Base-by-base conservation (phyloP, 2,888 invertebrate species). In the Scaptomyza cyrtandrae region DNA sequence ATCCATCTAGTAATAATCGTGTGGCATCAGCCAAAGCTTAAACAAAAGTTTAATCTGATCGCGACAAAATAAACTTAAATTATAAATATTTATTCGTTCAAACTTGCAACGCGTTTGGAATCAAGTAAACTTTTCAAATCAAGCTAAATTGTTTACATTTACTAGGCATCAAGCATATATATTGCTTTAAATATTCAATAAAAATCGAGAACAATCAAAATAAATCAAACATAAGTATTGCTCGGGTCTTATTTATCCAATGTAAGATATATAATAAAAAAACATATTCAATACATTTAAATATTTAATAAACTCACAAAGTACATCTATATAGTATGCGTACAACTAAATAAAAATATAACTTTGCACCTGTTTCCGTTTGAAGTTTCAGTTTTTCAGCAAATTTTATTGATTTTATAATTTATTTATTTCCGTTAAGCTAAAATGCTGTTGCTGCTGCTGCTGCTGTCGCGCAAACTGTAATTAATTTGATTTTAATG, bases 401-500 rank as follows among this genome's bases (percentile, higher is more conserved):
- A 37, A 45, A 55, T 49, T 69, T 67, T 83, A 87, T 85, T 79
- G 85, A 85, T 85, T 85, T 85, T 80, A 80, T 85, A 87, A 85
- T 80, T 87, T 85, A 87, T 85, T 81, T 83, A 86, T 79, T 84
- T 68, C 43, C 61, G 63, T 58, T 76, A 41, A 62, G 62, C 55
- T 63, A 56, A 52, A 49, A 44, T 65, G 39, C 6, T 62, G 39
- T 7, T 62, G 70, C 44, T 49, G 54, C 66, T n/a, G 46, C n/a
- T 44, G 24, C 14, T 58, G 35, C 64, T 73, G 80, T 69, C 72
- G 73, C 66, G 65, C 70, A 62, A 80, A 75, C 65, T 87, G 85
- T 85, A 85, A 85, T 85, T 85, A 85, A 85, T 85, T 85, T 85
- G 85, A 87, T 85, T 85, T 85, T 85, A 85, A 85, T 85, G 85